Evolutionary conservation across 2,888 invertebrate genomes (phyloP).

Genomic region (Clepsis dumicolana): DNA sequence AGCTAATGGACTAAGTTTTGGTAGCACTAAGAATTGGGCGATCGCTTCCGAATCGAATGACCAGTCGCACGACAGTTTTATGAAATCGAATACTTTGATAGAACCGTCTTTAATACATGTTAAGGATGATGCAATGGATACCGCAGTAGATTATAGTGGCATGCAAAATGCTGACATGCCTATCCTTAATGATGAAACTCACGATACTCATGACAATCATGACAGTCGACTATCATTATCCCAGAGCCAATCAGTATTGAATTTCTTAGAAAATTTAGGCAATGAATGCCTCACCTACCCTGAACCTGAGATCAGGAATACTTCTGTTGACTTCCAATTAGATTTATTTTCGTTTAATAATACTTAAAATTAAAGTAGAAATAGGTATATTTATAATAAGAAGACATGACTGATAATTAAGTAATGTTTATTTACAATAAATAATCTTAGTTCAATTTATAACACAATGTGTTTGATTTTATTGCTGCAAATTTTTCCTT

Average conservation of each 20-base stretch:
- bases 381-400: slow-evolving; percentile 44
- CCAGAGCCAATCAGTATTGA: slow-evolving; percentile 74
- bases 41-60: slow-evolving; percentile 56
- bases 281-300: slow-evolving; percentile 73
- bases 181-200: slow-evolving; percentile 28
- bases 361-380: slow-evolving; percentile 54
- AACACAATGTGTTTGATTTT: slow-evolving; percentile 8
- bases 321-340: slow-evolving; percentile 74
- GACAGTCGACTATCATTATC: slow-evolving; percentile 45
- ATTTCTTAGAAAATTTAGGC: slow-evolving; percentile 75
- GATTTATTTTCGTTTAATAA: slow-evolving; percentile 79
- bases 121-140: slow-evolving; percentile 54
- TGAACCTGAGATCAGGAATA: slow-evolving; percentile 76
- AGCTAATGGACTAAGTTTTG: slow-evolving; percentile 55
- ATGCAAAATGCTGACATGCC: slow-evolving; percentile 27
- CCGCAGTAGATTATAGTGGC: slow-evolving; percentile 3
- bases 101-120: slow-evolving; percentile 68
- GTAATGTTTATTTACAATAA: slow-evolving; percentile 47
- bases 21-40: slow-evolving; percentile 64
- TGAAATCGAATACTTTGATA: slow-evolving; percentile 66
- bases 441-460: slow-evolving; percentile 44
- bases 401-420: slow-evolving; percentile 45
- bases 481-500: slow-evolving; percentile 7
- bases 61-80: slow-evolving; percentile 65
- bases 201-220: slow-evolving; percentile 48